A percentile compares a stretch with the other conserved stretches of the same genome.
Evolutionary conservation across 1,140 invertebrate genomes (phyloP).

Genomic region (Drosophila quadrilineata): DNA sequence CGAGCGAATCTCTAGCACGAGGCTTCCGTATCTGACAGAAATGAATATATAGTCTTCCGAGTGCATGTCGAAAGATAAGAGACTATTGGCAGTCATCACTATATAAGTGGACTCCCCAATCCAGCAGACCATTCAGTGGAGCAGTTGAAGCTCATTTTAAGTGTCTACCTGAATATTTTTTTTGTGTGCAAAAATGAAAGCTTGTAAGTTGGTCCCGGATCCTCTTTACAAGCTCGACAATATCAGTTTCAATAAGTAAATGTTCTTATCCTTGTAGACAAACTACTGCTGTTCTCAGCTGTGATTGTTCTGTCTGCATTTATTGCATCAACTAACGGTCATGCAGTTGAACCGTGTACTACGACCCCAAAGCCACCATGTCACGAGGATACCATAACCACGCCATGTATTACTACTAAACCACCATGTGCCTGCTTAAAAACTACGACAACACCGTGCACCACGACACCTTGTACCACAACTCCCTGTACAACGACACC

Average conservation of each 20-base stretch:
- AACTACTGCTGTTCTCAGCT: constrained; percentile 33
- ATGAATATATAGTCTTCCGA: too few relatives aligned
- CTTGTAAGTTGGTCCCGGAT: constrained; percentile 37
- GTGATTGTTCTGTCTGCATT: constrained; percentile 34
- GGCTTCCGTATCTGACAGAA: background rate
- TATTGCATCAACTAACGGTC: background rate
- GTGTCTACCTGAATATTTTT: background rate
- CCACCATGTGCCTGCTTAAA: too few relatives aligned
- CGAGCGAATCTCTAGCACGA: too few relatives aligned
- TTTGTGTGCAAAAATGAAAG: constrained; percentile 35
- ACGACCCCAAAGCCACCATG: too few relatives aligned
- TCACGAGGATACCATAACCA: too few relatives aligned
- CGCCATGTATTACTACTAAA: too few relatives aligned
- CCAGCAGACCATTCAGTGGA: background rate
- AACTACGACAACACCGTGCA: background rate
- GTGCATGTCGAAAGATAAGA: constrained; percentile 6
- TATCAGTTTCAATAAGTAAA: background rate
- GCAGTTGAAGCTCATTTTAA: background rate
- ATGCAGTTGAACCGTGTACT: background rate
- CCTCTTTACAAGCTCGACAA: background rate
- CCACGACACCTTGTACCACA: background rate
- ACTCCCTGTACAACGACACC: background rate
- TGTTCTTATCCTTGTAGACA: constrained; percentile 15
- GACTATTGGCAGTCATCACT: background rate
- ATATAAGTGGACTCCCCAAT: background rate